Conservation (phyloP, 2,888 invertebrate genomes). For the Lottia gigantea region DNA sequence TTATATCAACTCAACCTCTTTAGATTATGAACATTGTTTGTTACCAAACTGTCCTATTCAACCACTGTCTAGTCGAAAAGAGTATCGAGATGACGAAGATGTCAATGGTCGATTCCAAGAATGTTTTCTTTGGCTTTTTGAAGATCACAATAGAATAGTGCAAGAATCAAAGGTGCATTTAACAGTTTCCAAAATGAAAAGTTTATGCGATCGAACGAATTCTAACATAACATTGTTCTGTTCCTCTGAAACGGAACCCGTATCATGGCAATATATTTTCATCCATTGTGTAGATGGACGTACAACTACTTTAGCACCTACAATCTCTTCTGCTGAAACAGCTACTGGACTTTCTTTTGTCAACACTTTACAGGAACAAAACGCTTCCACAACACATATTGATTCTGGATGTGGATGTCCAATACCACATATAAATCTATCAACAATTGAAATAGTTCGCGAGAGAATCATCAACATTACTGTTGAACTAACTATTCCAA, state of each 20-base stretch:
- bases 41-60: neutral
- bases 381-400: neutral
- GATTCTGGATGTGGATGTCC: neutral
- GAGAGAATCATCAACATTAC: neutral
- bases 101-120: neutral
- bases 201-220: neutral
- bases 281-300: neutral
- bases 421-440: neutral
- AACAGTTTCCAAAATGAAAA: neutral
- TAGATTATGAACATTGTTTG: slow-evolving; percentile 6
- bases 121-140: neutral
- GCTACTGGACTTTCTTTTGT: neutral
- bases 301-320: neutral
- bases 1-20: slow-evolving; percentile 10
- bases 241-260: neutral
- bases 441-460: neutral
- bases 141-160: neutral
- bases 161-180: neutral
- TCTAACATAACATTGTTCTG: neutral
- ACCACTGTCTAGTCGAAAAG: neutral
- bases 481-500: neutral
- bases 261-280: neutral
- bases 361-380: neutral
- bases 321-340: neutral
- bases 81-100: neutral